These are phyloP conservation scores for Ptycholaimellus sp. DNA, from an alignment of 2,888 invertebrate genomes.

Conservation along the genomic window DNA sequence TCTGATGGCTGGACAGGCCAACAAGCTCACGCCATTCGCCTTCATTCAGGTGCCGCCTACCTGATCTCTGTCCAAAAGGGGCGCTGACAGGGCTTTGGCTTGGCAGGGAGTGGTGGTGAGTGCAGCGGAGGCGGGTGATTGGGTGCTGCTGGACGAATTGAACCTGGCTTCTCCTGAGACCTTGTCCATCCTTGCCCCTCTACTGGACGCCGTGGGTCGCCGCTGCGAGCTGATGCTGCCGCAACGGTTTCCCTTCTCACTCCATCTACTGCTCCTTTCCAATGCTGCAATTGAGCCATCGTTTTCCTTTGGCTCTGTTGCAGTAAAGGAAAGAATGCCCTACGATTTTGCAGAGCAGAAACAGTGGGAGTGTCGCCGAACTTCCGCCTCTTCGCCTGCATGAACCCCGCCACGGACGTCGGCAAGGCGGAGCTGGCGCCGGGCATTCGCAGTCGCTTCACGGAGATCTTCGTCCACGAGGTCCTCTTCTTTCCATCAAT, in stretches of 20 bases:
- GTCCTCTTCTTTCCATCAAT: too few species aligned
- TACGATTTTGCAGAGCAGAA: too few species aligned
- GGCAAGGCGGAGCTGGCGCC: conserved; percentile 84
- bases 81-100: neutral
- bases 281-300: neutral
- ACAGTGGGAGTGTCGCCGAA: conserved; percentile 36
- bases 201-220: conserved; percentile 43
- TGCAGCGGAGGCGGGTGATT: conserved; percentile 62
- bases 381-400: conserved; percentile 86
- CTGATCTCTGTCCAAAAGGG: neutral
- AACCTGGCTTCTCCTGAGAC: conserved; percentile 91
- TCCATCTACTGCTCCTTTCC: conserved; percentile 11
- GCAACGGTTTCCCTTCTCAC: conserved; percentile 5
- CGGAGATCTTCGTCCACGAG: conserved; percentile 86
- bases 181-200: conserved; percentile 66
- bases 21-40: conserved; percentile 1
- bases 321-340: too few species aligned
- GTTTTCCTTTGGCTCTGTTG: neutral
- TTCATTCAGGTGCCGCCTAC: conserved; percentile 2
- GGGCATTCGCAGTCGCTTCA: conserved; percentile 56
- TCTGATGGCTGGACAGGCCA: neutral
- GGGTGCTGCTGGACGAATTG: conserved; percentile 91
- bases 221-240: neutral
- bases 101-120: conserved; percentile 53
- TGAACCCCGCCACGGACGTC: conserved; percentile 97